A percentile compares a stretch with the other conserved stretches of the same genome.
Conservation (phyloP, 2,797 vertebrate species). For the Zenarchopterus dispar region DNA sequence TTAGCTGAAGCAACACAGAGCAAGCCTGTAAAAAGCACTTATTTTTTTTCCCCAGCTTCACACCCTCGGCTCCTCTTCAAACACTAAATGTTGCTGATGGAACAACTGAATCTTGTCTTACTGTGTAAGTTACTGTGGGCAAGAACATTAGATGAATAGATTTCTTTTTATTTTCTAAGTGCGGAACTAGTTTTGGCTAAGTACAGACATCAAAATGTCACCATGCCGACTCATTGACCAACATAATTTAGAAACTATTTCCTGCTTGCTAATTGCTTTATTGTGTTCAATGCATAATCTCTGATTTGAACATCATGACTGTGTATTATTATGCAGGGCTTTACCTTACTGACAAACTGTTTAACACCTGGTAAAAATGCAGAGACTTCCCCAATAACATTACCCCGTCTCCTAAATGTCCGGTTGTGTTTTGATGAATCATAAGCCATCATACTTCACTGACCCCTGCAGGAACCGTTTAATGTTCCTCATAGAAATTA, state of each 20-base stretch:
- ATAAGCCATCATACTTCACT: slow-evolving; percentile 29
- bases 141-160: slow-evolving; percentile 15
- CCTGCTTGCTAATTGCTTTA: slow-evolving; percentile 9
- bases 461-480: slow-evolving; percentile 46
- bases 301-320: slow-evolving; percentile 16
- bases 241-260: slow-evolving; percentile 11
- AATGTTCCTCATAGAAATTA: slow-evolving; percentile 50
- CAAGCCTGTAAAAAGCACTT: slow-evolving; percentile 24
- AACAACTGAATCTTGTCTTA: slow-evolving; percentile 23
- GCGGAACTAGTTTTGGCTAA: slow-evolving; percentile 8
- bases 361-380: slow-evolving; percentile 34
- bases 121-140: slow-evolving; percentile 5
- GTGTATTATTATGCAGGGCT: slow-evolving; percentile 9
- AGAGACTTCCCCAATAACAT: slow-evolving; percentile 6
- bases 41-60: slow-evolving; percentile 20
- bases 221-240: background rate
- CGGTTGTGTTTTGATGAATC: slow-evolving; percentile 53
- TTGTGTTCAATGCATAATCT: slow-evolving; percentile 2
- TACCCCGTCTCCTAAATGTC: slow-evolving; percentile 16
- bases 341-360: slow-evolving; percentile 51
- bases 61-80: slow-evolving; percentile 41
- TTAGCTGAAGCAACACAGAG: slow-evolving; percentile 54
- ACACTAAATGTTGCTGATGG: slow-evolving; percentile 15
- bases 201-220: slow-evolving; percentile 8
- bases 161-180: no score